These are phyloP conservation scores for Porites cylindrica DNA, from an alignment of 92 coral and sea anemone genomes.

Conservation along the genomic window DNA sequence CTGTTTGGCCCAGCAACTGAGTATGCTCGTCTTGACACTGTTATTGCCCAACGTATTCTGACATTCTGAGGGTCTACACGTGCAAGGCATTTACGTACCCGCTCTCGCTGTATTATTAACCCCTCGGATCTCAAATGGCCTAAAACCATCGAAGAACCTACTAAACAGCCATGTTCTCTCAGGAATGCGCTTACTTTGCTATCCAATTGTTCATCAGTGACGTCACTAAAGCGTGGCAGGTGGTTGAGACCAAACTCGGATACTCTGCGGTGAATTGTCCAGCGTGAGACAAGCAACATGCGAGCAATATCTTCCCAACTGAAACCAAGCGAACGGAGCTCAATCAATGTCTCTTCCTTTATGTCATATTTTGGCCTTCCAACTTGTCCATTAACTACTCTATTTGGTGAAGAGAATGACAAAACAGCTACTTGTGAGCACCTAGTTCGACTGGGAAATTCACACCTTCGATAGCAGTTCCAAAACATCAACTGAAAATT, in stretches of 20 bases:
- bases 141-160: constrained; percentile 1
- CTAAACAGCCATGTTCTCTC: constrained; percentile 55
- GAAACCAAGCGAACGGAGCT: constrained; percentile 61
- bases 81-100: no score
- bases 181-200: constrained; percentile 44
- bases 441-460: no score
- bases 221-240: constrained; percentile 51
- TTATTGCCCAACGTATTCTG: constrained; percentile 56
- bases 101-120: no score
- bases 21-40: constrained; percentile 56
- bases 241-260: constrained; percentile 58
- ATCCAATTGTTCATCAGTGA: constrained; percentile 59
- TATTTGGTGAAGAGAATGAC: constrained; percentile 47
- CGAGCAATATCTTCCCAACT: constrained; percentile 54
- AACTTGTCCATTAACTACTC: constrained; percentile 36
- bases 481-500: no score
- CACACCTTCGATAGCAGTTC: no score
- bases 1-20: constrained; percentile 63
- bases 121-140: no score
- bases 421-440: constrained; percentile 55
- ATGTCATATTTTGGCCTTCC: constrained; percentile 67
- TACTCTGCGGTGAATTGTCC: constrained; percentile 61
- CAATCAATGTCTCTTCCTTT: constrained; percentile 54
- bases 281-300: constrained; percentile 68
- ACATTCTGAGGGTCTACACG: no score